Conservation (phyloP, 2,113 vertebrate genomes). For the Corydoras sp. region DNA sequence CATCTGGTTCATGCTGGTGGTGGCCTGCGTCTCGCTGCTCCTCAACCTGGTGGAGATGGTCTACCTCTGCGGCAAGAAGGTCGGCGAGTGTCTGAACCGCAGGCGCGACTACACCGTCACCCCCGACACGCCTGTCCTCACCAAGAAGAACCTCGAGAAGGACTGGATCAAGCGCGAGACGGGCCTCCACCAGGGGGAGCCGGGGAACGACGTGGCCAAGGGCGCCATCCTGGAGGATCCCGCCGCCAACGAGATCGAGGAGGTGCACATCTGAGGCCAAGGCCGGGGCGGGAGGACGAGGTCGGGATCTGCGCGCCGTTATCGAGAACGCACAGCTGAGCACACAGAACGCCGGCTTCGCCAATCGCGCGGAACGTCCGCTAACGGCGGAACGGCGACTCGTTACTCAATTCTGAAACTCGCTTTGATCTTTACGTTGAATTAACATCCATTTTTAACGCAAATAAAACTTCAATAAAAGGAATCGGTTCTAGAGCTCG, state of each 20-base stretch:
- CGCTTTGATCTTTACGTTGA: too few species aligned
- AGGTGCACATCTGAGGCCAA: slow-evolving; percentile 61
- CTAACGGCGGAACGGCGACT: too few species aligned
- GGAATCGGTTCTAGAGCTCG: too few species aligned
- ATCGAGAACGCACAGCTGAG: too few species aligned
- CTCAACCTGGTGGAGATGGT: slow-evolving; percentile 84
- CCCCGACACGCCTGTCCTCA: slow-evolving; percentile 52
- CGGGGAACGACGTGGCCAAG: slow-evolving; percentile 34
- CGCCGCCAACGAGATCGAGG: slow-evolving; percentile 46
- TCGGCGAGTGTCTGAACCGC: slow-evolving; percentile 75
- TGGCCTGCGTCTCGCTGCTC: slow-evolving; percentile 82
- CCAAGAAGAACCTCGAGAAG: slow-evolving; percentile 58
- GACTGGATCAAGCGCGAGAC: slow-evolving; percentile 70
- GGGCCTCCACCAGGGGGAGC: slow-evolving; percentile 60
- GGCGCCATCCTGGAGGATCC: slow-evolving; percentile 45
- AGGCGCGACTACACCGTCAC: slow-evolving; percentile 66
- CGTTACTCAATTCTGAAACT: too few species aligned
- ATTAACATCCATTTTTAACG: too few species aligned
- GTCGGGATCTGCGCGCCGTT: too few species aligned
- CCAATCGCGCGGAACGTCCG: too few species aligned
- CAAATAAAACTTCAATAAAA: too few species aligned
- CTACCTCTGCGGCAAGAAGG: slow-evolving; percentile 80
- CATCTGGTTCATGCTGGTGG: slow-evolving; percentile 93
- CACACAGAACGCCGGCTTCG: too few species aligned
- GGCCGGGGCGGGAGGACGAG: neutral